These are phyloP conservation scores for Eutolmus rufibarbis DNA, from an alignment of 2,888 invertebrate species.

Conservation along the genomic window DNA sequence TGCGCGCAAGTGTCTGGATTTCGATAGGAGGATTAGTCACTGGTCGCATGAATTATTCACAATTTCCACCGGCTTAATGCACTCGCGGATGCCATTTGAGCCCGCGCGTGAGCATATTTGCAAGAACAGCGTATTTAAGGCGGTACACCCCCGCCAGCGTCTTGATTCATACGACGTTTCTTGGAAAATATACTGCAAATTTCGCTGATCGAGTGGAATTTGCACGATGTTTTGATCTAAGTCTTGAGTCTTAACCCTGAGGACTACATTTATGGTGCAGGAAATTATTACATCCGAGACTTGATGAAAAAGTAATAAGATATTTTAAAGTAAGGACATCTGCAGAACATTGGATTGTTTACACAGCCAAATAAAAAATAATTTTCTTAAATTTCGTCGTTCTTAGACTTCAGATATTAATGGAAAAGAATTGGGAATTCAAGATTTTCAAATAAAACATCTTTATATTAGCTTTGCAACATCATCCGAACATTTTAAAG, in stretches of 20 bases:
- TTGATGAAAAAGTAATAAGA: too few species aligned
- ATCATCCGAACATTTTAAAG: too few species aligned
- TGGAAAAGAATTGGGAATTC: too few species aligned
- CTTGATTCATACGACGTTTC: not conserved
- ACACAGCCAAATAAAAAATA: too few species aligned
- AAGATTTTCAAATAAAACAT: too few species aligned
- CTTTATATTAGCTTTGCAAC: too few species aligned
- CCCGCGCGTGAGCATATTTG: not conserved
- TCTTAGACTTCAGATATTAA: too few species aligned
- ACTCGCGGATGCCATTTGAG: not conserved
- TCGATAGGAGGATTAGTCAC: constrained; percentile 30
- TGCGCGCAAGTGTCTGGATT: not conserved
- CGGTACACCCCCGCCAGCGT: not conserved
- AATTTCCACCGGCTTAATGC: constrained; percentile 16
- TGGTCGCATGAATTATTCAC: constrained; percentile 13
- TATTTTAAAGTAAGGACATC: too few species aligned
- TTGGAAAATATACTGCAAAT: not conserved
- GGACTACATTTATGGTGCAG: not conserved
- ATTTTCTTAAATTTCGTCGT: too few species aligned
- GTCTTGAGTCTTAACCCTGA: not conserved
- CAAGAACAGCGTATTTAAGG: not conserved
- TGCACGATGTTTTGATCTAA: not conserved
- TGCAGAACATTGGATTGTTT: too few species aligned
- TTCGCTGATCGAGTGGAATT: not conserved
- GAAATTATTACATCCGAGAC: not conserved